Percentiles rank a stretch among this genome's conserved stretches.
These are phyloP conservation scores for Epirrita christyi DNA, from an alignment of 2,888 invertebrate genomes.

Conservation along the genomic window DNA sequence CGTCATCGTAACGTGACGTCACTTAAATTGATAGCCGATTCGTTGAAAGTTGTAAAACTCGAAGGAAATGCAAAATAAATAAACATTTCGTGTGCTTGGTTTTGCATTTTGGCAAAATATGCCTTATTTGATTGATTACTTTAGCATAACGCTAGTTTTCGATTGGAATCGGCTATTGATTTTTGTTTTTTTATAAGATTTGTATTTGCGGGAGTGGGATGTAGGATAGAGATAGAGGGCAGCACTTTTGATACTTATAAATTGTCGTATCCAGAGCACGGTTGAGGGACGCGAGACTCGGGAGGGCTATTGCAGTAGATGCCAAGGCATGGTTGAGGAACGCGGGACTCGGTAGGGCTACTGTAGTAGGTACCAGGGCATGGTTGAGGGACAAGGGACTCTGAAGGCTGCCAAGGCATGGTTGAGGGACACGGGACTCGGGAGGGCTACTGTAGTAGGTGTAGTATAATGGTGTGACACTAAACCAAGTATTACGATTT, in stretches of 20 bases:
- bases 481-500: constrained; percentile 33
- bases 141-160: background rate
- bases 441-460: constrained; percentile 14
- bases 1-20: constrained; percentile 15
- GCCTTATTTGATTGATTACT: background rate
- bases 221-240: constrained; percentile 44
- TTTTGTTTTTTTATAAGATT: constrained; percentile 54
- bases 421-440: constrained; percentile 17
- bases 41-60: constrained; percentile 1
- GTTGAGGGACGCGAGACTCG: constrained; percentile 16
- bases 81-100: background rate
- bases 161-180: constrained; percentile 26
- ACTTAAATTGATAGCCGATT: constrained; percentile 31
- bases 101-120: background rate
- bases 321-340: constrained; percentile 37
- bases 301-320: background rate
- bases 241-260: constrained; percentile 60
- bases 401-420: constrained; percentile 39
- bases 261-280: constrained; percentile 47
- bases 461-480: constrained; percentile 25
- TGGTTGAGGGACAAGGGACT: constrained; percentile 16
- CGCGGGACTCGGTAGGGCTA: too few species aligned
- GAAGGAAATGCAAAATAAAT: background rate
- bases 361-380: too few species aligned
- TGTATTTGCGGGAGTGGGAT: constrained; percentile 51